These are phyloP conservation scores for Cataglyphis cursor DNA, from an alignment of 2,888 invertebrate species.

Conservation along the genomic window DNA sequence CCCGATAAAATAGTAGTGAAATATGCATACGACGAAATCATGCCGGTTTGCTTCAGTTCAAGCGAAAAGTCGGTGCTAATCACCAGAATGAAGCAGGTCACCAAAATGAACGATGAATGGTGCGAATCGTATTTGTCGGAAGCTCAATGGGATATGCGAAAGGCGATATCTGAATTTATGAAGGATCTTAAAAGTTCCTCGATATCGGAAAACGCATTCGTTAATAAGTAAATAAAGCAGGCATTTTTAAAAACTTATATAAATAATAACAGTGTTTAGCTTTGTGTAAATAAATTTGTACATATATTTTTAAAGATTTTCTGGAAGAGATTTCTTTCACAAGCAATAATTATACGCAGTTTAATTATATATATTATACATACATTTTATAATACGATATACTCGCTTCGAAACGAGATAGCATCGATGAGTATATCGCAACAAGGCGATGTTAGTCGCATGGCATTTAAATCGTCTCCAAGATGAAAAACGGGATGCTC, in stretches of 20 bases:
- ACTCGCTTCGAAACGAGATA: slow-evolving; percentile 19
- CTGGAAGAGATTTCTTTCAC: not conserved
- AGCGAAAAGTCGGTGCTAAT: slow-evolving; percentile 81
- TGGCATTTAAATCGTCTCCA: slow-evolving; percentile 71
- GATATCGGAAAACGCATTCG: slow-evolving; percentile 81
- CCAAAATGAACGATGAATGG: slow-evolving; percentile 80
- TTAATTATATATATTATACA: slow-evolving; percentile 16
- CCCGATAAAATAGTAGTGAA: slow-evolving; percentile 24
- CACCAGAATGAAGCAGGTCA: slow-evolving; percentile 77
- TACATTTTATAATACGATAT: not conserved
- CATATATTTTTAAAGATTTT: not conserved
- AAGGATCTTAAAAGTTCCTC: slow-evolving; percentile 80
- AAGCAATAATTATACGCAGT: not conserved
- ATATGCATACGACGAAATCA: slow-evolving; percentile 60
- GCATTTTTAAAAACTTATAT: not conserved
- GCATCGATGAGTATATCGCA: slow-evolving; percentile 51
- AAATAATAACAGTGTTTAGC: slow-evolving; percentile 8
- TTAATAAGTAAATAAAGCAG: slow-evolving; percentile 16
- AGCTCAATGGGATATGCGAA: slow-evolving; percentile 81
- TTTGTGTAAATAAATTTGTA: not conserved
- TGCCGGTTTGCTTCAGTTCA: slow-evolving; percentile 77
- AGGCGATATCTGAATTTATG: slow-evolving; percentile 80
- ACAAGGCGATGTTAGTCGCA: slow-evolving; percentile 67
- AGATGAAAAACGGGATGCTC: slow-evolving; percentile 57
- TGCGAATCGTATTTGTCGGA: slow-evolving; percentile 77